A percentile compares a stretch with the other conserved stretches of the same genome.
Evolutionary conservation across 1,140 invertebrate species (phyloP).

Genomic region (Drosophila mauritiana): DNA sequence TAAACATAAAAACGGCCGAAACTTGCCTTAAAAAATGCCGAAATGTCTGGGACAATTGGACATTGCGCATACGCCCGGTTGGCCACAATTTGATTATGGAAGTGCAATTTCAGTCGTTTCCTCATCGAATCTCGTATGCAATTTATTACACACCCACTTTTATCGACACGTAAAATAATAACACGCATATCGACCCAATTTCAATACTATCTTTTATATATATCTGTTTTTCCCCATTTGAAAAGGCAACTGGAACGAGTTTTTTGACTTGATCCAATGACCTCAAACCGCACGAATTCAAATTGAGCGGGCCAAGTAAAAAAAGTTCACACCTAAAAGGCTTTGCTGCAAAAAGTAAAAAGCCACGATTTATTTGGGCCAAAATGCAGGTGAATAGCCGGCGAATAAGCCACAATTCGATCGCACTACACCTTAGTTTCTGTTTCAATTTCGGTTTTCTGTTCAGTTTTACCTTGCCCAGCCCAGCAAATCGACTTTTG

Average conservation of each 20-base stretch:
- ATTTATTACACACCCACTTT: conserved; percentile 7
- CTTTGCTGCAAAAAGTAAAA: conserved; percentile 15
- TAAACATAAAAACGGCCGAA: conserved; percentile 27
- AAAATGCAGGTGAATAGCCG: conserved; percentile 49
- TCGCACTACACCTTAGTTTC: conserved; percentile 11
- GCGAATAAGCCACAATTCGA: conserved; percentile 25
- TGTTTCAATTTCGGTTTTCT: conserved; percentile 20
- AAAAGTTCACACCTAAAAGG: conserved; percentile 58
- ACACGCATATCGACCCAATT: conserved; percentile 40
- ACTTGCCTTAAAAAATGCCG: conserved; percentile 63
- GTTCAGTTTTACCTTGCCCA: conserved; percentile 42
- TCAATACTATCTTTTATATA: conserved; percentile 28
- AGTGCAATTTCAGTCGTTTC: conserved; percentile 33
- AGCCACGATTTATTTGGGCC: conserved; percentile 33
- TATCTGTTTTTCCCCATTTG: not conserved
- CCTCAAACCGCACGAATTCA: conserved; percentile 46
- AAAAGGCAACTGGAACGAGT: conserved; percentile 20
- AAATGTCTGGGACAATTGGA: conserved; percentile 38
- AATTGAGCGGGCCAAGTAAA: conserved; percentile 38
- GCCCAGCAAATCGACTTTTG: conserved; percentile 60
- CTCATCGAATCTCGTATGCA: conserved; percentile 15
- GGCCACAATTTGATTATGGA: conserved; percentile 39
- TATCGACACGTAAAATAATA: conserved; percentile 22
- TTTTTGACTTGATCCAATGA: conserved; percentile 46
- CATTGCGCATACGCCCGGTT: conserved; percentile 49